Evolutionary conservation across 2,797 vertebrate genomes (phyloP), one percentile per base, ranked within the genome.

Genomic region (Rhinichthys osculus): DNA sequence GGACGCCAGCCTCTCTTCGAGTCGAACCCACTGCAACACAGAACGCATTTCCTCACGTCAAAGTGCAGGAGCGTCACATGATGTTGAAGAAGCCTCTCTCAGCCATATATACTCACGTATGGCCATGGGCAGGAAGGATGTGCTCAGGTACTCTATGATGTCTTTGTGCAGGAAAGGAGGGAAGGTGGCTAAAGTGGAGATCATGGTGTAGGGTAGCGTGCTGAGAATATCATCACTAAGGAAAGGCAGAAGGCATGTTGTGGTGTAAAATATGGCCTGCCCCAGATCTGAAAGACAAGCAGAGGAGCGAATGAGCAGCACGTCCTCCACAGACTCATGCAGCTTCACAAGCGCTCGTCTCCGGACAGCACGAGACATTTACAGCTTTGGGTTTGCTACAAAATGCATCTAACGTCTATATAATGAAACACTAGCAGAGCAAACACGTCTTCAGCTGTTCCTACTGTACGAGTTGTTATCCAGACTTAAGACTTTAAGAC

Each of bases 221-320:
- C 98, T 99, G 95, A 99, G 97, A 95, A 99, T 97, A 95, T 99
- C 98, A 90, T 99, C 98, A 93, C 90, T 99, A 95, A 99, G 98
- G 96, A 99, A 99, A 88, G 98, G 98, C 91, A 99, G 96, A 93
- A 99, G 97, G 96, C 98, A 99, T 86, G 98, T 97, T 85, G 98
- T 99, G 88, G 98, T 99, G 93, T 99, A 99, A 99, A 99, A 99
- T 96, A 99, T 98, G 88, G 98, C 99, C 95, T 99, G 98, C 94
- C 98, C 98, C 91, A 99, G 96, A 97, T 99, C 98, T 99, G 95
- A 92, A 84, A 67, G 1, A 67, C 30, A 72, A 30, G 33, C 52
- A 82, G 38, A 82, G 9, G 47, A 38, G 40, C n/a, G 1, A 80
- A 66, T 80, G 19, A 88, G 67, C 23, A 44, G n/a, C 14, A 62